These are phyloP conservation scores for Stichodactyla helianthus DNA, from an alignment of 64 coral and sea anemone genomes.

Conservation along the genomic window DNA sequence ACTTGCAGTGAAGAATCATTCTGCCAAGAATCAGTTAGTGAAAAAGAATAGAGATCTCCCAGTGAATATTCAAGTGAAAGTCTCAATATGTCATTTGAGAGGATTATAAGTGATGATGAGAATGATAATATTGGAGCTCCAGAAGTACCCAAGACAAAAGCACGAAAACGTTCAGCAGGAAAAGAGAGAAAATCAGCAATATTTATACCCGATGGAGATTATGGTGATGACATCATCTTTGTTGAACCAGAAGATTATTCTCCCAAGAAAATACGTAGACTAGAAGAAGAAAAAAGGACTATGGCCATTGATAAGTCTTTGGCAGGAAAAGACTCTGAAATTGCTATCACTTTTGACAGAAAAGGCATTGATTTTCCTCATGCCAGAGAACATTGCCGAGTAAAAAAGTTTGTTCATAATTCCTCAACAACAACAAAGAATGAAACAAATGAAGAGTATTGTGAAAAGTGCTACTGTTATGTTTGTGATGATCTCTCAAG, in stretches of 20 bases:
- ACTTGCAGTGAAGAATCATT: background rate
- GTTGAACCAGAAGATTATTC: constrained; percentile 80
- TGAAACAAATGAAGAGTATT: constrained; percentile 57
- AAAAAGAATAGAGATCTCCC: background rate
- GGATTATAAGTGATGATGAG: background rate
- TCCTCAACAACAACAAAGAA: constrained; percentile 44
- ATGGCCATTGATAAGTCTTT: background rate
- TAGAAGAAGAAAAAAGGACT: constrained; percentile 33
- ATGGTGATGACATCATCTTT: constrained; percentile 68
- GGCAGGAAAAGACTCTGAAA: constrained; percentile 17
- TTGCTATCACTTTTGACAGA: constrained; percentile 52
- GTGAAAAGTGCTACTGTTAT: constrained; percentile 76
- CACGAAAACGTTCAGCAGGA: background rate
- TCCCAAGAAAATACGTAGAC: constrained; percentile 49
- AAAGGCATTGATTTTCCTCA: constrained; percentile 61
- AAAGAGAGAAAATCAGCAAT: background rate
- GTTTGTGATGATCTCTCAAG: constrained; percentile 53
- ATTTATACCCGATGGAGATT: constrained; percentile 36
- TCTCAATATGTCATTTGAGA: background rate
- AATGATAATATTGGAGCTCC: too few relatives aligned
- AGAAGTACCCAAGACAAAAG: background rate
- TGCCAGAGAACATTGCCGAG: constrained; percentile 64
- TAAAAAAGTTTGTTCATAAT: constrained; percentile 66
- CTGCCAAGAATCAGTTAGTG: background rate
- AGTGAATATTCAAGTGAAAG: background rate